These are phyloP conservation scores for Spinus olivaceus DNA, from an alignment of 2,797 vertebrate genomes.

Conservation along the genomic window DNA sequence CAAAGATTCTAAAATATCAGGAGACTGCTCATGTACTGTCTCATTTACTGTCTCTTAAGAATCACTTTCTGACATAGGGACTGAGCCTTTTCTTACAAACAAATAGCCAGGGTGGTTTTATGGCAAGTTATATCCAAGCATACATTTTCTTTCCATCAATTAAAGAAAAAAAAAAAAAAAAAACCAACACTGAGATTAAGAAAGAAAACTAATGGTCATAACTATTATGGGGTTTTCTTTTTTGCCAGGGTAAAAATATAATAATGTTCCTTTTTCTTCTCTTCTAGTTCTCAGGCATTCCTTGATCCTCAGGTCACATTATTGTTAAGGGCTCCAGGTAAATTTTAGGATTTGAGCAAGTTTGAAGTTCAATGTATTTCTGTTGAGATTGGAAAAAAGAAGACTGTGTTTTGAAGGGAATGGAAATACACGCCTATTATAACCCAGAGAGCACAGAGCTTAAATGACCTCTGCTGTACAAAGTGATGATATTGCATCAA, in stretches of 20 bases:
- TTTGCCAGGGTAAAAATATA: neutral
- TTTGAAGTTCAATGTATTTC: neutral
- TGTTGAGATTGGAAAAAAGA: neutral
- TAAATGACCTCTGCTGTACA: neutral
- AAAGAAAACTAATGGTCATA: neutral
- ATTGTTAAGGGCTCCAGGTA: neutral
- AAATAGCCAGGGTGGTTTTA: neutral
- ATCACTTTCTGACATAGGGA: neutral
- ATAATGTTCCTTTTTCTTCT: neutral
- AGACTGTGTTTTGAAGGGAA: neutral
- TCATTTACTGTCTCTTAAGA: neutral
- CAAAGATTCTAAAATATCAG: neutral
- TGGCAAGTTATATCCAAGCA: neutral
- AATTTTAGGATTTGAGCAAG: neutral
- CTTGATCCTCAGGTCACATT: neutral
- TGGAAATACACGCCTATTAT: neutral
- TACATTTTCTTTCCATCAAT: neutral
- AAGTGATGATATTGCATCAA: neutral
- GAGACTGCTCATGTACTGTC: neutral
- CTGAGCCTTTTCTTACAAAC: neutral
- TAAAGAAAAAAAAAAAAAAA: neutral
- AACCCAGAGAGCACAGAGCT: neutral
- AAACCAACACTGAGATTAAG: neutral
- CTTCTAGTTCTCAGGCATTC: neutral
- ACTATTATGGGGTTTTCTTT: rapidly evolving